Base-by-base conservation (phyloP, 2,113 vertebrate species). In the Oxyruncus cristatus region DNA sequence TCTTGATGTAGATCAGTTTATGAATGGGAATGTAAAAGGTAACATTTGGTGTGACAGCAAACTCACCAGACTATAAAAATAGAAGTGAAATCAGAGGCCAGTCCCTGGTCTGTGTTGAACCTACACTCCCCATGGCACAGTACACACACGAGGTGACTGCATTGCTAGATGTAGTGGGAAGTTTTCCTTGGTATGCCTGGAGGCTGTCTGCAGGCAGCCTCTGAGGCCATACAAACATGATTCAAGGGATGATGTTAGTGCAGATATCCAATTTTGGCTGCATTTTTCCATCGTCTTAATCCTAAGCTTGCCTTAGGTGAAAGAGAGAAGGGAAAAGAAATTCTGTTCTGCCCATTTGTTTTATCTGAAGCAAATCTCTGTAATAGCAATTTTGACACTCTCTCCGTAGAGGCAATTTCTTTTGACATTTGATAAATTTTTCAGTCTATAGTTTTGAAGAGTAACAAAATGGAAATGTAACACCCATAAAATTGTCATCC, bases 1-100 rank as follows among this genome's bases (percentile, higher is more conserved):
- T n/a, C 8, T 10, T 35, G 35, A 20, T 28, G 50, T 37, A 41
- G 68, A 30, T 89, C 44, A 30, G 49, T 41, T 85, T 88, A 33
- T 71, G 58, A 84, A 35, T 47, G 28, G 12, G 62, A 35, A 78
- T 65, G 27, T 65, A 28, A 55, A 89, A 87, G 61, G 47, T 59
- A 47, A 55, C 0, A 0, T 47, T 73, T 85, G 50, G 71, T 0
- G 0, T 56, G 41, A 58, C 72, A 61, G 19, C 0, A 1, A 50
- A 12, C 44, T 85, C 44, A 75, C 41, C 1, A 2, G 67, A 9
- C 17, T 71, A 4, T 83, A 86, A 76, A 85, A 83, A 37, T 18
- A 88, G 58, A 62, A 33, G 28, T 80, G 75, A 63, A 90, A 73
- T 74, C 63, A 58, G 67, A 85, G 71, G 28, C 32, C 24, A 23